Evolutionary conservation across 2,888 invertebrate species (phyloP).

Genomic region (Lepidochrysops patricia): DNA sequence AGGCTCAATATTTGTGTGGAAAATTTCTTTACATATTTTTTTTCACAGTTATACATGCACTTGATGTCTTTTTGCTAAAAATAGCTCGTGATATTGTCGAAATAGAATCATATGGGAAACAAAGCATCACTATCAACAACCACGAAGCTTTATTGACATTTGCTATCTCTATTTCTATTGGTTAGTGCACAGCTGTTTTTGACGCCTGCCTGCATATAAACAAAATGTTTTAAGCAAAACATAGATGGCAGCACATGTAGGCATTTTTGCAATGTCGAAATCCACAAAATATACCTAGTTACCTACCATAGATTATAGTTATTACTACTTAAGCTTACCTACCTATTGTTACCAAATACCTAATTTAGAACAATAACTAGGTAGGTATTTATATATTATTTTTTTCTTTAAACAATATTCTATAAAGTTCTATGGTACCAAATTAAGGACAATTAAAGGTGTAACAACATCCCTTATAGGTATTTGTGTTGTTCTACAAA

Average conservation of each 20-base stretch:
- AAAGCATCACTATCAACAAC: slow-evolving; percentile 45
- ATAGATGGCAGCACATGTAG: slow-evolving; percentile 47
- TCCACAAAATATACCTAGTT: no score
- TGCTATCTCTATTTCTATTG: slow-evolving; percentile 41
- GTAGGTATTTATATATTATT: no score
- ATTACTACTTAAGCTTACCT: no score
- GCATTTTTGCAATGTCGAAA: no score
- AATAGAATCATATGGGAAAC: slow-evolving; percentile 57
- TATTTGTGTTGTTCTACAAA: no score
- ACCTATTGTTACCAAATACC: no score
- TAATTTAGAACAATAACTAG: no score
- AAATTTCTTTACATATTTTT: slow-evolving; percentile 32
- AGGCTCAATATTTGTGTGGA: not conserved
- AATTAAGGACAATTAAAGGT: no score
- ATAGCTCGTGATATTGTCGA: slow-evolving; percentile 13
- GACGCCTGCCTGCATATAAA: slow-evolving; percentile 35
- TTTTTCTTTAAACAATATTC: no score
- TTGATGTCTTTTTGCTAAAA: not conserved
- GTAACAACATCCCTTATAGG: no score
- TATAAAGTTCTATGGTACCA: no score
- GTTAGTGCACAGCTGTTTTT: slow-evolving; percentile 66
- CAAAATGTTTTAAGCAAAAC: slow-evolving; percentile 8
- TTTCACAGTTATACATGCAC: slow-evolving; percentile 38
- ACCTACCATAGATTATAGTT: no score
- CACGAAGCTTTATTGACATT: slow-evolving; percentile 40